phyloP scores from a whole-genome alignment of 2,888 invertebrate genomes.

The Drosophila paranaensis region DNA sequence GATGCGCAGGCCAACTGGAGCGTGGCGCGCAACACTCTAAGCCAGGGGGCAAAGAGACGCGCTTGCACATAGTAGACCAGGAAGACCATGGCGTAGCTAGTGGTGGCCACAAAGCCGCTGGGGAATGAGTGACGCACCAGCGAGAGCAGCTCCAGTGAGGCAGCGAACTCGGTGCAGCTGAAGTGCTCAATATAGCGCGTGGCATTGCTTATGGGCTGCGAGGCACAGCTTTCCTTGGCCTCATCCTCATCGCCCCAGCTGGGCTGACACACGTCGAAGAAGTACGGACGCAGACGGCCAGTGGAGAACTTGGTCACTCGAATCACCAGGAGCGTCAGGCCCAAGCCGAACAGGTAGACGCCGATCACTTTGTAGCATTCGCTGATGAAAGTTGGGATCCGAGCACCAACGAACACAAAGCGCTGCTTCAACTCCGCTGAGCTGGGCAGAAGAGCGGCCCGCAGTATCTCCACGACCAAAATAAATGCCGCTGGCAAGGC shows the following conservation, averaged over 20 bases:
- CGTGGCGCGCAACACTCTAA: slow-evolving; percentile 61
- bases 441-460: slow-evolving; percentile 69
- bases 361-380: slow-evolving; percentile 79
- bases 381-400: slow-evolving; percentile 78
- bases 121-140: slow-evolving; percentile 78
- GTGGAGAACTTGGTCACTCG: slow-evolving; percentile 54
- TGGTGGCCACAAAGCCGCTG: slow-evolving; percentile 63
- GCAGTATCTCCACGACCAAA: slow-evolving; percentile 74
- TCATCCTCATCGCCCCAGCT: slow-evolving; percentile 55
- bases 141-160: slow-evolving; percentile 60
- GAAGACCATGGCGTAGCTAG: slow-evolving; percentile 77
- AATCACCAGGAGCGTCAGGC: slow-evolving; percentile 61
- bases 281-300: slow-evolving; percentile 77
- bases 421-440: slow-evolving; percentile 58
- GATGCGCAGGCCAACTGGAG: slow-evolving; percentile 61
- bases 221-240: slow-evolving; percentile 28
- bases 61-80: slow-evolving; percentile 73
- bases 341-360: slow-evolving; percentile 77
- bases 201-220: slow-evolving; percentile 16
- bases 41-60: slow-evolving; percentile 64
- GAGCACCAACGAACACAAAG: slow-evolving; percentile 72
- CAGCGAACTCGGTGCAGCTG: slow-evolving; percentile 69
- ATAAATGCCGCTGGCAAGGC: slow-evolving; percentile 72
- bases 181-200: slow-evolving; percentile 59
- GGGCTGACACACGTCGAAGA: slow-evolving; percentile 77